Base-by-base conservation (phyloP, 2,888 invertebrate species). In the Diabrotica balteata region DNA sequence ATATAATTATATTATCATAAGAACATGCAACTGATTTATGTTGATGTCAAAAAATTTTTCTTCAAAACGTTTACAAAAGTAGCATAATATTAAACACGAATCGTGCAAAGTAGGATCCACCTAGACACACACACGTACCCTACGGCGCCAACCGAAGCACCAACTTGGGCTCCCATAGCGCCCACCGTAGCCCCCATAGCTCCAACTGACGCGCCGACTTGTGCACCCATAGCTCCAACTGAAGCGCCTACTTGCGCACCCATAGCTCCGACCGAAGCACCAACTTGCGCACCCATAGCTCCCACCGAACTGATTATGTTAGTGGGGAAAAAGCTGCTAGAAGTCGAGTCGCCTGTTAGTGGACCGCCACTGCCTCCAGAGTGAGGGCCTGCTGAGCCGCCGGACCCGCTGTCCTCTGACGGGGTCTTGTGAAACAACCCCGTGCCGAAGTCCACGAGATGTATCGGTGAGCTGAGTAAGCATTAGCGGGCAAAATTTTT, bases 381-480 rank as follows among this genome's bases (percentile, higher is more conserved):
- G 68, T 82, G 79, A 83, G 85, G 83, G 46, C 77, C 82, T 76
- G 86, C 85, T 79, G 86, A 86, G 76, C 85, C 84, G 77, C 88
- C 88, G 84, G 92, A 92, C 85, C 90, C 90, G 87, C 94, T 94
- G 87, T 95, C 95, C 84, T 94, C 94, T 83, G 94, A 94, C 81
- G 94, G 95, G 88, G 94, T 94, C 89, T 92, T 93, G 85, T 91
- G 88, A 89, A 96, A 95, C 85, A 96, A 89, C 86, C 96, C 96
- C 82, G 95, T 93, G 86, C 96, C 95, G 87, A 97, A 94, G 90
- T 96, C 96, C 86, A 96, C 96, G 89, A 97, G 90, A 89, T 94
- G 94, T 87, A 95, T 94, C 83, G 95, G 95, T 82, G 95, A 95
- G 87, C 94, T 94, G 68, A 61, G 68, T 60, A 66, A 51, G 59